Base-by-base conservation (phyloP, 2,113 vertebrate species). In the Tenebrosternarchus preto region DNA sequence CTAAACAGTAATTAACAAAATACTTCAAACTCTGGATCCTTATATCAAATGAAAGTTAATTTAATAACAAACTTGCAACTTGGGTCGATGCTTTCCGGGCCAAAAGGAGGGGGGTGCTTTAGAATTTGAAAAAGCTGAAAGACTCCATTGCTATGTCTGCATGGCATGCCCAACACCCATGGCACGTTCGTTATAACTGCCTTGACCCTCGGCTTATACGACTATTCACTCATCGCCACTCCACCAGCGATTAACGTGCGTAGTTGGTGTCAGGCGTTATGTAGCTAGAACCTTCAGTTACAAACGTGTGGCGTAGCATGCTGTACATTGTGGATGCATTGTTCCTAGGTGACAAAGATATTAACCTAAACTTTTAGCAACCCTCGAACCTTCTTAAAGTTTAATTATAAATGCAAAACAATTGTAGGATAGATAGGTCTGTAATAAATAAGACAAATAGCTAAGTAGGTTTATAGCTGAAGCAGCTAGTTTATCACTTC, bases 71-170 rank as follows among this genome's bases (percentile, higher is more conserved):
- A 11, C 61, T 71, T 29, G 77, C 77, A 71, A 22, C 39, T 39
- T 0, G 3, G 69, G 39, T 36, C 3, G 16, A 25, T 25, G 59
- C 59, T 33, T n/a, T 72, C 77, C 57, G 6, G 67, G 12, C 57
- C 19, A 1, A 60, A 61, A 6, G 55, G 59, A 22, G 59, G 20
- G 5, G 24, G 24, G 6, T 24, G 59, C 12, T 12, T 22, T 60
- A 15, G 36, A 43, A 31, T 22, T 8, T 53, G n/a, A 39, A 36
- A 46, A 29, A 60, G 36, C 9, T 56, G 46, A 5, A 53, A 24
- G 6, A 6, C 15, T 17, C 33, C 70, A 31, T 5, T 68, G 75
- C 76, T 53, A 25, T 77, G 76, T 66, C n/a, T 77, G 63, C 50
- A 25, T 17, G 66, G 57, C 68, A 36, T 71, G 56, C 55, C 61